Evolutionary conservation across 2,113 vertebrate species (phyloP), one percentile per base, ranked within the genome.

Genomic region (Cinclus cinclus): DNA sequence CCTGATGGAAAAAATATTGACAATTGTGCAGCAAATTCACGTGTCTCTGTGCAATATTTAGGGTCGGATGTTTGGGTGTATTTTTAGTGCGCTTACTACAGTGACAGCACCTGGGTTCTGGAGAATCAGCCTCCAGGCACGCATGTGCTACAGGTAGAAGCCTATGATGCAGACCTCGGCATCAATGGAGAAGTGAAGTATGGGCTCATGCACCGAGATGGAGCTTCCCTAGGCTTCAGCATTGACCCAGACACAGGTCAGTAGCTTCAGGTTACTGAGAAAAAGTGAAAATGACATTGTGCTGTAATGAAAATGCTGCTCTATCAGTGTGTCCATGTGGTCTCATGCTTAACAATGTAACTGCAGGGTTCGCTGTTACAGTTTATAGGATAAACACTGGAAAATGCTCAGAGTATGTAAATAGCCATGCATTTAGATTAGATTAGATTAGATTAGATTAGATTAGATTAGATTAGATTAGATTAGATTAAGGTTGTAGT

Each of bases 141-240:
- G 0, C 98, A 97, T 0, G 98, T 99, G 69, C 97, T 99, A 33
- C 97, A 94, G 4, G 98, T 98, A 22, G 98, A 98, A 78, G 98
- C 99, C 75, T 95, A 97, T 2, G 98, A 99, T 52, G 98, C 98
- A 11, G 99, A 99, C 95, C 98, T 98, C 0, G 98, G 99, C 4
- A 62, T 98, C 58, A 99, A 99, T 6, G 99, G 99, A 80, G 97
- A 98, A 94, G 98, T 99, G 94, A 98, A 98, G 42, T 99, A 99
- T 3, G 98, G 98, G 63, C 98, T 99, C 95, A 98, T 99, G 98
- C 97, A 98, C 87, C 94, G 98, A 62, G 98, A 99, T 0, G 98
- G 98, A 12, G 95, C 98, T 75, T 98, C 98, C 9, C 97, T 98
- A 2, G 98, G 97, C 23, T 99, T 99, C 83, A 94, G 91, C 95